Evolutionary conservation across 2,888 invertebrate species (phyloP).

Genomic region (Archaeoteleia sp.): DNA sequence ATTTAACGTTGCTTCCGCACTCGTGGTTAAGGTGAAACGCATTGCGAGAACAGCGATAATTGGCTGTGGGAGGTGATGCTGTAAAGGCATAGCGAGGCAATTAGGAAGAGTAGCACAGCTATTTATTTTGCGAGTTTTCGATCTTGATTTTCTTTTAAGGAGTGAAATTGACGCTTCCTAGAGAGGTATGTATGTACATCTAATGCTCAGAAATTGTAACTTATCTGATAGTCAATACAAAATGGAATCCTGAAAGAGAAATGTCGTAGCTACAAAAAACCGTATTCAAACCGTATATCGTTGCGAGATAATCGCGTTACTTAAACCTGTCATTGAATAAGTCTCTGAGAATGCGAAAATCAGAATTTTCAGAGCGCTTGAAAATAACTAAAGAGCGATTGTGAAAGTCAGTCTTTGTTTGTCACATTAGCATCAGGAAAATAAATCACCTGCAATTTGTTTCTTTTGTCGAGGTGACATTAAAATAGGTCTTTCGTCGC

Average conservation of each 20-base stretch:
- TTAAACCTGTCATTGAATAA: no score
- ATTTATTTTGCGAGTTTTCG: constrained; percentile 9
- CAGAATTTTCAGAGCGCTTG: no score
- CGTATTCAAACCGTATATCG: no score
- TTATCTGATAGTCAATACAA: constrained; percentile 54
- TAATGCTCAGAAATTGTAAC: no score
- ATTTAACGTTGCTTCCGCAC: neutral
- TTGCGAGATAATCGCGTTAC: no score
- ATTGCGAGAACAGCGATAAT: neutral
- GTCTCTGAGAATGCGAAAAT: no score
- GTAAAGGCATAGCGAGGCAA: neutral
- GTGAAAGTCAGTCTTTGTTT: no score
- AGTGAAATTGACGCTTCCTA: constrained; percentile 17
- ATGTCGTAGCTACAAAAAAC: constrained; percentile 5
- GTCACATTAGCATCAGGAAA: neutral
- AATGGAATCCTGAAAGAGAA: constrained; percentile 25
- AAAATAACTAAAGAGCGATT: no score
- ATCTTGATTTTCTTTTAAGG: constrained; percentile 30
- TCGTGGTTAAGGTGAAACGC: neutral
- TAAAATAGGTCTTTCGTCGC: neutral
- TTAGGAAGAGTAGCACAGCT: neutral
- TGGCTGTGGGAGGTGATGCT: constrained; percentile 8
- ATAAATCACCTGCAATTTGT: constrained; percentile 3
- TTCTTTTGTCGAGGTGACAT: neutral
- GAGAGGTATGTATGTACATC: no score